Conservation (phyloP, 2,888 invertebrate species). For the Nemoura dubitans region DNA sequence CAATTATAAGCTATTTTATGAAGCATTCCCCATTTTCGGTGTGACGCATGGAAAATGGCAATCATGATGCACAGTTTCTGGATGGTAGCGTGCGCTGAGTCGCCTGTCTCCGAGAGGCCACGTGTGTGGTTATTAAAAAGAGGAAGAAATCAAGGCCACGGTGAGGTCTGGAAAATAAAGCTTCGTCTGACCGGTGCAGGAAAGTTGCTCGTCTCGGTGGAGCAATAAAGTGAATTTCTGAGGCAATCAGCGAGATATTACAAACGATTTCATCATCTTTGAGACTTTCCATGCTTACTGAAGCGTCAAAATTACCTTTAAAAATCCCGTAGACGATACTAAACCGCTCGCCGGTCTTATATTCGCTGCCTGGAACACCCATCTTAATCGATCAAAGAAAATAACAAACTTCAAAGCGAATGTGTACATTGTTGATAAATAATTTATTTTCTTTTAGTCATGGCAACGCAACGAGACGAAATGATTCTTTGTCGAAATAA, state of each 20-base stretch:
- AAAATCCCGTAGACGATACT: slow-evolving; percentile 18
- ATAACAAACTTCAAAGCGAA: neutral
- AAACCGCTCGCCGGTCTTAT: neutral
- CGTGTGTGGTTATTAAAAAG: neutral
- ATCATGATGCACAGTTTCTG: neutral
- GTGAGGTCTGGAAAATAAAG: neutral
- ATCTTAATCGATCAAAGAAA: slow-evolving; percentile 3
- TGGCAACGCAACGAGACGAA: neutral
- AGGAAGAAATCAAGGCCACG: neutral
- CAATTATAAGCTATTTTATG: neutral
- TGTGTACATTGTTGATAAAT: neutral
- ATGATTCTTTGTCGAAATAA: neutral
- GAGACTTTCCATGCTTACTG: slow-evolving; percentile 41
- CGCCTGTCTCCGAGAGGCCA: neutral
- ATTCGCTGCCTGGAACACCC: neutral
- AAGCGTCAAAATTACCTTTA: slow-evolving; percentile 48
- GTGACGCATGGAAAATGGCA: neutral
- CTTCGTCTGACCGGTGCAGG: neutral
- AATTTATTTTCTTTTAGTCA: neutral
- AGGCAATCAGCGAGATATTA: slow-evolving; percentile 44
- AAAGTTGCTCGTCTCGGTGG: neutral
- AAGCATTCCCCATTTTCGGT: neutral
- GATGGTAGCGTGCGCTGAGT: too few species aligned
- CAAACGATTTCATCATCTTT: slow-evolving; percentile 46
- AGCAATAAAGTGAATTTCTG: slow-evolving; percentile 21